Conservation (phyloP, 2,113 vertebrate genomes). For the Hyaena hyaena region DNA sequence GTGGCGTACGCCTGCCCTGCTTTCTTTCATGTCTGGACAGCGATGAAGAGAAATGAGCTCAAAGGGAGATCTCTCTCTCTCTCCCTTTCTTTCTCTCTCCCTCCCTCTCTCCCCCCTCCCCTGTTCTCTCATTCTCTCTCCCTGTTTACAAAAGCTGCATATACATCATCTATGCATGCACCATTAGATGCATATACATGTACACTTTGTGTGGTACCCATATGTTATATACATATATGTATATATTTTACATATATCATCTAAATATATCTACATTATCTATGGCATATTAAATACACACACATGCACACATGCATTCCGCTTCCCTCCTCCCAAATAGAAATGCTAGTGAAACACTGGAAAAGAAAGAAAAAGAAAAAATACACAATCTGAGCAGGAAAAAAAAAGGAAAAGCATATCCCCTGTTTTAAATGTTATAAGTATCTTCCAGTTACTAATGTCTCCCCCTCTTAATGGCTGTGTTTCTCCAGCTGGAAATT, state of each 20-base stretch:
- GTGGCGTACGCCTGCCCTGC: neutral
- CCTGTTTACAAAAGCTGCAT: neutral
- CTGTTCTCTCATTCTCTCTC: neutral
- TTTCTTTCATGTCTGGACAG: slow-evolving; percentile 52
- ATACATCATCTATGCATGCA: neutral
- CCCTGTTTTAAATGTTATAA: slow-evolving; percentile 74
- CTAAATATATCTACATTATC: neutral
- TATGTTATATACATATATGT: neutral
- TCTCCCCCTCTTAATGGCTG: slow-evolving; percentile 74
- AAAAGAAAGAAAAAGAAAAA: neutral
- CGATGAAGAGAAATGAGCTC: neutral
- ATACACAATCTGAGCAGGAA: slow-evolving; percentile 45
- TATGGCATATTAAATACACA: neutral
- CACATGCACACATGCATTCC: neutral
- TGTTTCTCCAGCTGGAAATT: slow-evolving; percentile 79
- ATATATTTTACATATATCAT: neutral
- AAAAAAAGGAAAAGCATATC: neutral
- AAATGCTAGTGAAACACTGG: neutral
- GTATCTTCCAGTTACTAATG: slow-evolving; percentile 78
- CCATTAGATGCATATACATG: neutral
- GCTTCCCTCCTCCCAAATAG: slow-evolving; percentile 3
- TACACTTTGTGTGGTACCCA: neutral
- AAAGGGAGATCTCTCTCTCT: neutral
- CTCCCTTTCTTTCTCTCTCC: neutral
- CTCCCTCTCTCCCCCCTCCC: too few species aligned